Base-by-base conservation (phyloP, 1,140 invertebrate genomes). In the Diploscapter pachys region DNA sequence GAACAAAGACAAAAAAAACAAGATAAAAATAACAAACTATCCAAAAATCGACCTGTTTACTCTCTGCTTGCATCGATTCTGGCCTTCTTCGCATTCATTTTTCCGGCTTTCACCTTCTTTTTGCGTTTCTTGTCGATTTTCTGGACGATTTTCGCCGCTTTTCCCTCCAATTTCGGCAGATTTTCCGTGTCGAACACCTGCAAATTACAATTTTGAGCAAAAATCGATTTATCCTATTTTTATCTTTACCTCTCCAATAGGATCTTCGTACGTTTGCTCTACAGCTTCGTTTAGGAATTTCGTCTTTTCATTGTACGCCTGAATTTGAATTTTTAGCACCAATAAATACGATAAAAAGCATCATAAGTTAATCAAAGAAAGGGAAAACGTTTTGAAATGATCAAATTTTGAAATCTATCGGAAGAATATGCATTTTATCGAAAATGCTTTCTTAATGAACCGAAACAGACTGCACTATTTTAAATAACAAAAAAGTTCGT, bases 41-140 rank as follows among this genome's bases (percentile, higher is more conserved):
- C 31, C 31, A 31, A 31, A 31, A 31, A 31, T 31, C 31, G 31
- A 31, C 31, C 31, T 31, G 31, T 31, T 31, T 31, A 31, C 31
- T 31, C 31, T 31, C 31, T 1, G 31, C 31, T 31, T 31, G 31
- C 31, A 31, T 31, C 9, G 9, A 59, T 11, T 11, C 57, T 51
- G 8, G 66, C 11, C 48, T 52, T 68, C 50, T 68, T 68, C 48
- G 66, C 48, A 52, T 51, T 51, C 9, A 55, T 68, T 13, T 68
- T 55, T 48, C 57, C 57, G 6, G n/a, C 8, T 54, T 11, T 11
- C 6, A 54, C 50, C 51, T 68, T 68, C 57, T 55, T 6, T 55
- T 68, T 68, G 6, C 53, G 6, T 9, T 52, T 6, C 66, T 68
- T 48, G 66, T 68, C 66, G 51, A 68, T 68, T 6, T 68, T 68